Conservation (phyloP, 2,797 vertebrate genomes). For the Tenualosa thibaudeaui region DNA sequence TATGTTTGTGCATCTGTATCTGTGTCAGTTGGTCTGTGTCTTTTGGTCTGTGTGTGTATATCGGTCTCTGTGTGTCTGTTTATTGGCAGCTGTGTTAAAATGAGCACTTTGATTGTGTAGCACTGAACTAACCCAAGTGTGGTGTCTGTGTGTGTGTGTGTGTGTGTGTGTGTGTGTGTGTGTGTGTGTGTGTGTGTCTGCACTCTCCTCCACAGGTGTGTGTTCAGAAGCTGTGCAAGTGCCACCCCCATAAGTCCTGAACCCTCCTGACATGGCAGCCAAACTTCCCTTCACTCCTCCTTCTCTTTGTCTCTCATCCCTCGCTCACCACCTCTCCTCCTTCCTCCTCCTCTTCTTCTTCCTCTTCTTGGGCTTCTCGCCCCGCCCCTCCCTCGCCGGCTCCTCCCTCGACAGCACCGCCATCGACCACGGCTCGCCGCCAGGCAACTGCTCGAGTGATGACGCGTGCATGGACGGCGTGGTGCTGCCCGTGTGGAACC, state of each 20-base stretch:
- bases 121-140: background rate
- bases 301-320: conserved; percentile 36
- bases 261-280: conserved; percentile 31
- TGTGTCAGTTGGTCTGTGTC: background rate
- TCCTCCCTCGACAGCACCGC: conserved; percentile 38
- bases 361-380: conserved; percentile 67
- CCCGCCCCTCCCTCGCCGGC: conserved; percentile 64
- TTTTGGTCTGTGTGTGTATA: background rate
- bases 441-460: conserved; percentile 72
- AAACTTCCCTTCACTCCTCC: conserved; percentile 55
- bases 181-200: background rate
- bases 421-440: conserved; percentile 12
- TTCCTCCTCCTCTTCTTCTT: conserved; percentile 63
- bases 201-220: conserved; percentile 32
- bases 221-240: background rate
- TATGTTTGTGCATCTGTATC: too few species aligned
- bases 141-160: background rate
- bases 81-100: too few species aligned
- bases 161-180: conserved; percentile 12
- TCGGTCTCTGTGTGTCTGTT: background rate
- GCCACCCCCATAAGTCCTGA: background rate
- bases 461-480: conserved; percentile 79
- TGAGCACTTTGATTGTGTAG: background rate
- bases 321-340: conserved; percentile 56
- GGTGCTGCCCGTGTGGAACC: conserved; percentile 83